Evolutionary conservation across 2,888 invertebrate genomes (phyloP).

Genomic region (Julus scanicus): DNA sequence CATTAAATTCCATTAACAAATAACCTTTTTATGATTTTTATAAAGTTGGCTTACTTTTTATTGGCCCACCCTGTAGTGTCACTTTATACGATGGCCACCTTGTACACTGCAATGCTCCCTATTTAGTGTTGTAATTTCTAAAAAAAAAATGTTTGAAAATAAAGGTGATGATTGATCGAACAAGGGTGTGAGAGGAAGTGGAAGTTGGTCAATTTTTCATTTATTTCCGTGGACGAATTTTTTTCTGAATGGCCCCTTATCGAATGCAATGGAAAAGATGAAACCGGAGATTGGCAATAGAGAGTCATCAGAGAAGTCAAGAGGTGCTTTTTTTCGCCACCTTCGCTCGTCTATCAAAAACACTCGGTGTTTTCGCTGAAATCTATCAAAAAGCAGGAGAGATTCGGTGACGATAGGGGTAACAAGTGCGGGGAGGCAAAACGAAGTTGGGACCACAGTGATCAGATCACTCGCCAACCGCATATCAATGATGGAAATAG

Average conservation of each 20-base stretch:
- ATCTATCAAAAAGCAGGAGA: not conserved
- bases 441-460: not conserved
- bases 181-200: too few species aligned
- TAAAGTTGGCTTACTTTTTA: too few species aligned
- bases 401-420: not conserved
- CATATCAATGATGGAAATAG: constrained; percentile 34
- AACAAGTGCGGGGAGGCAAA: not conserved
- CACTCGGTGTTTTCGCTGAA: constrained; percentile 10
- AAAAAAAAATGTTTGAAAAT: too few species aligned
- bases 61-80: too few species aligned
- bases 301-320: not conserved
- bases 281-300: not conserved
- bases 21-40: too few species aligned
- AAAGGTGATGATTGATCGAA: too few species aligned
- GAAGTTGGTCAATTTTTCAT: too few species aligned
- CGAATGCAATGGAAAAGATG: not conserved
- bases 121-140: too few species aligned
- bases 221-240: not conserved
- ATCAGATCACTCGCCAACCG: constrained; percentile 24
- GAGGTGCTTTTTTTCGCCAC: not conserved
- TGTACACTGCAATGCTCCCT: too few species aligned
- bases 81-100: too few species aligned
- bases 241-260: not conserved
- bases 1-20: too few species aligned
- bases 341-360: not conserved